phyloP scores from a whole-genome alignment of 2,113 vertebrate species.

The Piaya cayana region DNA sequence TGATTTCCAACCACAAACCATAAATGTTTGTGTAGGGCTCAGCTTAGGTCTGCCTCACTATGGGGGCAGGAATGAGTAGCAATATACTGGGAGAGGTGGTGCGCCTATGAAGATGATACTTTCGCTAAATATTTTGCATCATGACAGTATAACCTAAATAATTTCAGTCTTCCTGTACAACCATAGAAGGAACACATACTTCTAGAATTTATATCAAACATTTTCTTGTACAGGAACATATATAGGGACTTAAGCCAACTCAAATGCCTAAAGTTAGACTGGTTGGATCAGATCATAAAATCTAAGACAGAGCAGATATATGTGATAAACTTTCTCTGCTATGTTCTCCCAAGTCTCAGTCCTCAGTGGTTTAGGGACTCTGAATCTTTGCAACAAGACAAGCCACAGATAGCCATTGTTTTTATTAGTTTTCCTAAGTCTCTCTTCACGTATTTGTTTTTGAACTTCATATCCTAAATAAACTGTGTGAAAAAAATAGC shows the following conservation, averaged over 20 bases:
- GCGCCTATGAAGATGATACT: neutral
- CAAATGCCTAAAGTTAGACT: neutral
- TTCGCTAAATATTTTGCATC: neutral
- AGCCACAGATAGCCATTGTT: neutral
- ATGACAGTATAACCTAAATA: neutral
- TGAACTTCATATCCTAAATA: neutral
- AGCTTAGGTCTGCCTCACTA: neutral
- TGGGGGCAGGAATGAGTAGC: neutral
- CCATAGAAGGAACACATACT: neutral
- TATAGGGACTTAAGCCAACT: neutral
- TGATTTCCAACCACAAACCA: neutral
- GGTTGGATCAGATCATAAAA: neutral
- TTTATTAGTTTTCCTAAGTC: neutral
- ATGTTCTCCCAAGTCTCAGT: neutral
- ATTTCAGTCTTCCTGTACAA: neutral
- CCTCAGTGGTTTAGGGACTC: neutral
- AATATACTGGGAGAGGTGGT: neutral
- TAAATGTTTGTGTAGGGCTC: neutral
- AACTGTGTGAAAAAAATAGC: neutral
- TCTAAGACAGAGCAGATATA: neutral
- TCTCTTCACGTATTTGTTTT: neutral
- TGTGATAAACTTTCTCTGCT: neutral
- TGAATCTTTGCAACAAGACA: neutral
- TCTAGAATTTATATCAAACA: neutral
- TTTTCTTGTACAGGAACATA: neutral